Evolutionary conservation across 2,113 vertebrate species (phyloP).

Genomic region (Protomyctophum bolini): DNA sequence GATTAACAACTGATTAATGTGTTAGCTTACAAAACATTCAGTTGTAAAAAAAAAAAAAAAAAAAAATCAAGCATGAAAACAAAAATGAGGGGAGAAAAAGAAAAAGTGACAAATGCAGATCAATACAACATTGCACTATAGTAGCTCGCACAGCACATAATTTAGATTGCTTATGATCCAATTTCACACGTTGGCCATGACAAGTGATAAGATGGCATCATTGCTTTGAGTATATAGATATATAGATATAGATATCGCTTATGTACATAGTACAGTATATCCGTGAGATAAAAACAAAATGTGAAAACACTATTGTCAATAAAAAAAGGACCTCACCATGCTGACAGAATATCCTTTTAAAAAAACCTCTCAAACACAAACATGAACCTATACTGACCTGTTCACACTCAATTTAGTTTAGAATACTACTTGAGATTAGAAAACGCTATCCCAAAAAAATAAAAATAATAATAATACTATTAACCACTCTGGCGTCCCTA

Average conservation of each 20-base stretch:
- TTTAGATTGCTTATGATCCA: conserved; percentile 60
- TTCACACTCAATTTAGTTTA: conserved; percentile 44
- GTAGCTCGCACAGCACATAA: conserved; percentile 63
- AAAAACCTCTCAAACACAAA: conserved; percentile 69
- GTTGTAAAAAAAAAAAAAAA: conserved; percentile 44
- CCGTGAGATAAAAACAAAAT: conserved; percentile 55
- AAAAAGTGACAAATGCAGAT: conserved; percentile 32
- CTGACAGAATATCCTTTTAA: conserved; percentile 73
- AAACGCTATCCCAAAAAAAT: conserved; percentile 35
- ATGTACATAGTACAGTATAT: conserved; percentile 79
- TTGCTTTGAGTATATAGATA: conserved; percentile 78
- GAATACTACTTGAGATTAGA: conserved; percentile 61
- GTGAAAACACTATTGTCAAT: conserved; percentile 71
- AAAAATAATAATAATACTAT: too few species aligned
- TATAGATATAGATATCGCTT: conserved; percentile 77
- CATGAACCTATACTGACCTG: conserved; percentile 57
- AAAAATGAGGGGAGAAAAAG: conserved; percentile 10
- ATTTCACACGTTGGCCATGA: conserved; percentile 55
- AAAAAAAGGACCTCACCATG: conserved; percentile 76
- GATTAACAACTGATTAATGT: conserved; percentile 48
- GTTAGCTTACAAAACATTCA: conserved; percentile 63
- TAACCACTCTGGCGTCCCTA: too few species aligned
- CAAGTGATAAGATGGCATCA: conserved; percentile 68
- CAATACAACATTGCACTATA: conserved; percentile 67
- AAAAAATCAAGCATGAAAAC: conserved; percentile 30